A percentile compares a stretch with the other conserved stretches of the same genome.
Evolutionary conservation across 2,888 invertebrate species (phyloP).

Genomic region (Ophonus ardosiacus): DNA sequence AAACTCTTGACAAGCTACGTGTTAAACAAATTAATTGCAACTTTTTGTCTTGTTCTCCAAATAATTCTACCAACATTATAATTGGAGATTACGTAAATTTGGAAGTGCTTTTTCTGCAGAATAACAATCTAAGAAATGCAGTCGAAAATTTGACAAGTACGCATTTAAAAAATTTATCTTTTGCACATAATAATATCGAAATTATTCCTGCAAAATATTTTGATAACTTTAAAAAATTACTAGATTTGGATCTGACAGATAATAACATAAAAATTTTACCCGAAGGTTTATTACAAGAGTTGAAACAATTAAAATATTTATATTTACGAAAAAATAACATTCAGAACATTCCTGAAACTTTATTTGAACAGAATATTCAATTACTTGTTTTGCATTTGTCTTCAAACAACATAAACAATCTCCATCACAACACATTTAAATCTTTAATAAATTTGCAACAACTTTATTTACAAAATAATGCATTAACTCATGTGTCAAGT

Average conservation of each 20-base stretch:
- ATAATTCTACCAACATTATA: neutral
- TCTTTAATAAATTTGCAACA: neutral
- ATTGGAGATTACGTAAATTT: neutral
- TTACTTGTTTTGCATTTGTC: neutral
- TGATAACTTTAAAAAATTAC: neutral
- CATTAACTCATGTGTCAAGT: neutral
- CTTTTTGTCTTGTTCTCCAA: neutral
- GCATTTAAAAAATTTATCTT: neutral
- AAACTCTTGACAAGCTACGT: neutral
- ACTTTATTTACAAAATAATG: neutral
- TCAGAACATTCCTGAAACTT: neutral
- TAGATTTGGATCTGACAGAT: neutral
- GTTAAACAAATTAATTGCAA: neutral
- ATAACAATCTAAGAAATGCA: neutral
- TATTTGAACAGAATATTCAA: neutral
- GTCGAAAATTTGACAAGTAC: neutral
- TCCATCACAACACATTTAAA: neutral
- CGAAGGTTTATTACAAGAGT: neutral
- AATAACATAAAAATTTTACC: neutral
- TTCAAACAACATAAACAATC: neutral
- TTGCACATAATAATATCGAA: neutral
- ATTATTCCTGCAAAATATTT: neutral
- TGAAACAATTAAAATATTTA: neutral
- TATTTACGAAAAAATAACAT: slow-evolving; percentile 7
- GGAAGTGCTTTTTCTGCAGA: neutral